These are phyloP conservation scores for Andrena flavipes DNA, from an alignment of 2,888 invertebrate genomes.

Conservation along the genomic window DNA sequence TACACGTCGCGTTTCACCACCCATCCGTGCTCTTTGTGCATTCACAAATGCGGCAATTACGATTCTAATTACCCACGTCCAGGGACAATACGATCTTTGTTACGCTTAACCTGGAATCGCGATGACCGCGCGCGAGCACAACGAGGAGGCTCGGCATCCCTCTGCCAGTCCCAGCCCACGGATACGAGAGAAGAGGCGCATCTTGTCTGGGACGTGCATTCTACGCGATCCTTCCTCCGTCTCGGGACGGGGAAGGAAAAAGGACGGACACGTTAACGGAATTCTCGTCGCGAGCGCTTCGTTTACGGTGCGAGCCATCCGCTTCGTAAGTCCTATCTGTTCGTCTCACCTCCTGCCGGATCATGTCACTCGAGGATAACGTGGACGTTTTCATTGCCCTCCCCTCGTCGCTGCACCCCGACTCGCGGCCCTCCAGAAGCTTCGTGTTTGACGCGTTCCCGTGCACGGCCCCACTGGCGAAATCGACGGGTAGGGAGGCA, in stretches of 20 bases:
- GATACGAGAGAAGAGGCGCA: neutral
- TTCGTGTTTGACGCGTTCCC: constrained; percentile 54
- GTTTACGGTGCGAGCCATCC: neutral
- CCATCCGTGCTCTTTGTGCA: neutral
- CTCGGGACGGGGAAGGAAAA: neutral
- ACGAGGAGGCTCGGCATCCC: neutral
- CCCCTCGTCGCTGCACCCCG: constrained; percentile 61
- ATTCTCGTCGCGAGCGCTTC: constrained; percentile 11
- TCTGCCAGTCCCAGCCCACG: neutral
- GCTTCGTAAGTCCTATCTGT: neutral
- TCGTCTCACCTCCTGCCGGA: constrained; percentile 81
- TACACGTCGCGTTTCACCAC: constrained; percentile 12
- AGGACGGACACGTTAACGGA: constrained; percentile 4
- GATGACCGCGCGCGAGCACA: neutral
- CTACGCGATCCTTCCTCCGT: neutral
- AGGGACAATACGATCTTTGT: no score
- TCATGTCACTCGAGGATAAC: constrained; percentile 74
- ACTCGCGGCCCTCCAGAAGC: constrained; percentile 53
- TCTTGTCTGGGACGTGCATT: neutral
- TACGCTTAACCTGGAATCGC: neutral
- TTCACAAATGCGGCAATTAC: no score
- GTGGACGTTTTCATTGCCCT: constrained; percentile 80
- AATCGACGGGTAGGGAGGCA: neutral
- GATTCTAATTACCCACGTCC: neutral
- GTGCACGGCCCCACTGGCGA: neutral